Evolutionary conservation across 1,140 invertebrate genomes (phyloP), one percentile per base, ranked within the genome.

Genomic region (Rhyzopertha dominica): DNA sequence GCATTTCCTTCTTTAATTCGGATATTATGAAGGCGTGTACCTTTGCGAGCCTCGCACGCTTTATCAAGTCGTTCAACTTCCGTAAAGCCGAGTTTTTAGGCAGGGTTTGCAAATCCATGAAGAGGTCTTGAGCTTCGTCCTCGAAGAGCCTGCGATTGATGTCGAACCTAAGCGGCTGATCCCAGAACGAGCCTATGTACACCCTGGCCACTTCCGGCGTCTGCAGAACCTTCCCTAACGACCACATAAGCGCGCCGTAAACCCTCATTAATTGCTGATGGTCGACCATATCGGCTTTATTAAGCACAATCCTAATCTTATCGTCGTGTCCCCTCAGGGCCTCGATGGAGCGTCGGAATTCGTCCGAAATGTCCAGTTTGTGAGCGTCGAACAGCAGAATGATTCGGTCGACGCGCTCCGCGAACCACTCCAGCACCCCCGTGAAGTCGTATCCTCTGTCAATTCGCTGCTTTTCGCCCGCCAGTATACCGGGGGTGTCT

Each of bases 1-100:
- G 68, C 61, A 71, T 67, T 26, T 71, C 63, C 30, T 62, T 64
- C 18, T 57, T 54, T 8, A 73, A 67, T 65, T 89, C 84, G 60
- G 86, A 83, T 39, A 93, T 90, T 49, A 93, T 88, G 58, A 89
- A 89, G 0, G 88, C 86, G 67, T 91, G 86, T 12, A 89, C 85
- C 72, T 87, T 87, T 20, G 84, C 85, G 13, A 87, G 61, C 51
- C 85, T 63, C 12, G 85, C 83, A 56, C 86, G 62, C 60, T 87
- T 88, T 51, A 87, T 87, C 5, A 88, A 68, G 66, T 88, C 85
- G 66, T 87, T 88, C n/a, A 88, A 64, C 66, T 88, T 88, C 31
- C 85, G 58, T 14, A 87, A 64, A 0, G 84, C 80, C n/a, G 83
- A 82, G 70, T 87, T 85, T 54, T 80, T 72, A 8, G 85, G 85